These are phyloP conservation scores for Ormyrus nitidulus DNA, from an alignment of 2,888 invertebrate species.

Conservation along the genomic window DNA sequence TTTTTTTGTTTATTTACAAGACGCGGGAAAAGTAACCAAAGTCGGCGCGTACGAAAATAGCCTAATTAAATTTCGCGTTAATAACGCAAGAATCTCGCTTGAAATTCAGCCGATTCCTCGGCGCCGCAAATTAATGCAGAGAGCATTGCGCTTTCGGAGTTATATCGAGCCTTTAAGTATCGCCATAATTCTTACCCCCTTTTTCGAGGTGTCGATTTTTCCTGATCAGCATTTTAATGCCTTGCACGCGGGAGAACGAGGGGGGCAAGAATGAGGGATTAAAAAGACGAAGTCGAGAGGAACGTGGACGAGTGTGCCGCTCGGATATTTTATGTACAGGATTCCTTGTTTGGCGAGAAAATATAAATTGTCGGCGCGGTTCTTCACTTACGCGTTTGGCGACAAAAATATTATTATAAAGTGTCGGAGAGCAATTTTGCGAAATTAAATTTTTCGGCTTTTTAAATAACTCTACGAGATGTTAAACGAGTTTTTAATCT, in stretches of 20 bases:
- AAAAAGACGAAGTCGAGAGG: not conserved
- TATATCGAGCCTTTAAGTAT: constrained; percentile 16
- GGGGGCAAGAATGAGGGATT: not conserved
- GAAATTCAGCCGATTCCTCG: not conserved
- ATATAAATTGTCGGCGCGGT: not conserved
- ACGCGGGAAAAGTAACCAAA: no score
- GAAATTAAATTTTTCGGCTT: no score
- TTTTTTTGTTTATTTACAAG: no score
- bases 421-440: no score
- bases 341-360: no score
- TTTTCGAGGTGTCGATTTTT: constrained; percentile 34
- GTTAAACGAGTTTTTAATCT: no score
- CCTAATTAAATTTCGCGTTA: no score
- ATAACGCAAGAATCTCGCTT: no score
- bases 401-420: no score
- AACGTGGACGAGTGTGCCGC: not conserved
- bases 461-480: no score
- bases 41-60: no score
- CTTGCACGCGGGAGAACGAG: not conserved
- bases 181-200: constrained; percentile 4
- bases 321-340: not conserved
- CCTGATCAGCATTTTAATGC: constrained; percentile 33
- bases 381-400: no score
- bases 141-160: not conserved
- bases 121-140: constrained; percentile 8